Percentiles rank a stretch among this genome's conserved stretches.
phyloP scores from a whole-genome alignment of 2,113 vertebrate genomes.

The Stegastes partitus region DNA sequence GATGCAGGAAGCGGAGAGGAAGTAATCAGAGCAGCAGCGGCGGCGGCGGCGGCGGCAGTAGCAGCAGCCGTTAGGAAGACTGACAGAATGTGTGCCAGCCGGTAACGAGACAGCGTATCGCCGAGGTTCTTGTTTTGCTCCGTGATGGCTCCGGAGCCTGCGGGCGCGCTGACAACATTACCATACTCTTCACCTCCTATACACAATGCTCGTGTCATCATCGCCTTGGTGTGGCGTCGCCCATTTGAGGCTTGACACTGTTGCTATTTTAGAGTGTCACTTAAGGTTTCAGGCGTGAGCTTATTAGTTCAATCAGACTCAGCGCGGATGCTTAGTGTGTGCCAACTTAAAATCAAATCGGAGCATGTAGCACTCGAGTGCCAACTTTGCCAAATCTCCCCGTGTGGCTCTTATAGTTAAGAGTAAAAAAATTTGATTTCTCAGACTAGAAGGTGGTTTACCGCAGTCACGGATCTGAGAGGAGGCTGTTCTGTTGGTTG shows the following conservation, averaged over 20 bases:
- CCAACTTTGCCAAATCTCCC: constrained; percentile 57
- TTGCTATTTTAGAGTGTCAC: constrained; percentile 76
- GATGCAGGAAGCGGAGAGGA: constrained; percentile 80
- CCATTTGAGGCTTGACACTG: constrained; percentile 68
- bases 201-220: constrained; percentile 74
- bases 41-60: too few relatives aligned
- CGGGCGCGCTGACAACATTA: constrained; percentile 79
- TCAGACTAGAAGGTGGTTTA: constrained; percentile 33
- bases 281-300: constrained; percentile 76
- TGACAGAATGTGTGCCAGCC: constrained; percentile 81
- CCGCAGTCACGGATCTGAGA: constrained; percentile 31
- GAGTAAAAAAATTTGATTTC: constrained; percentile 65
- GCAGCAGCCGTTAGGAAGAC: constrained; percentile 79
- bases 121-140: constrained; percentile 60
- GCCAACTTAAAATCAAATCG: constrained; percentile 75
- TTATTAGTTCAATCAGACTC: constrained; percentile 81
- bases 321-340: constrained; percentile 60
- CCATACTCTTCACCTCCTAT: constrained; percentile 76
- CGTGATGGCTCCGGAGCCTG: constrained; percentile 72
- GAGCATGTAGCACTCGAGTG: constrained; percentile 39
- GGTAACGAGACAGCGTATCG: constrained; percentile 78
- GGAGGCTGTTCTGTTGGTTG: constrained; percentile 18
- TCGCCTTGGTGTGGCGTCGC: constrained; percentile 63
- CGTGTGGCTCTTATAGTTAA: constrained; percentile 35
- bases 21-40: constrained; percentile 77